Conservation (phyloP, 2,113 vertebrate species). For the Eubucco bourcierii region DNA sequence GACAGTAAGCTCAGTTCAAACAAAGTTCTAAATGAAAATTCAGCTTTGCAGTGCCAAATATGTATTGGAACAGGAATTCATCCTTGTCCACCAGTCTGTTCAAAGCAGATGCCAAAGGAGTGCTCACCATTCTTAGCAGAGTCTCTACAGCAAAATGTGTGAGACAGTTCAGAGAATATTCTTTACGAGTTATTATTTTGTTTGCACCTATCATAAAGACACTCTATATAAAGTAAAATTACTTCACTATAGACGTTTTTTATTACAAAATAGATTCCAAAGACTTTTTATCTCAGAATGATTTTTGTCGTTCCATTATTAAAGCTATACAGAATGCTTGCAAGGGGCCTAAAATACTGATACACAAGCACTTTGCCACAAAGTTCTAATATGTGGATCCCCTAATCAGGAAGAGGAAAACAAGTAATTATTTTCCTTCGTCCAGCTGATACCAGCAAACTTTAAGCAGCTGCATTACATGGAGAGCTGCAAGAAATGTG, state of each 20-base stretch:
- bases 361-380: neutral
- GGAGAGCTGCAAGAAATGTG: neutral
- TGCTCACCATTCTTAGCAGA: neutral
- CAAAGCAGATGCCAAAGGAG: neutral
- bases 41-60: neutral
- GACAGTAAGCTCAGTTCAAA: neutral
- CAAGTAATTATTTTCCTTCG: neutral
- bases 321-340: neutral
- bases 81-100: neutral
- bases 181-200: neutral
- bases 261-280: conserved; percentile 8
- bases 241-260: neutral
- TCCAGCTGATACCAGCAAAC: neutral
- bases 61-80: neutral
- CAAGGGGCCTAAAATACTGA: neutral
- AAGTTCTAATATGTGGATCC: neutral
- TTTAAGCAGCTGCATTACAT: neutral
- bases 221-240: neutral
- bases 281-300: conserved; percentile 1
- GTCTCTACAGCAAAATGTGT: neutral
- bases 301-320: neutral
- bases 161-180: neutral
- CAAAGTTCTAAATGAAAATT: neutral
- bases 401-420: neutral
- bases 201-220: neutral